Base-by-base conservation (phyloP, 2,888 invertebrate species). In the Callyntrura sp. region DNA sequence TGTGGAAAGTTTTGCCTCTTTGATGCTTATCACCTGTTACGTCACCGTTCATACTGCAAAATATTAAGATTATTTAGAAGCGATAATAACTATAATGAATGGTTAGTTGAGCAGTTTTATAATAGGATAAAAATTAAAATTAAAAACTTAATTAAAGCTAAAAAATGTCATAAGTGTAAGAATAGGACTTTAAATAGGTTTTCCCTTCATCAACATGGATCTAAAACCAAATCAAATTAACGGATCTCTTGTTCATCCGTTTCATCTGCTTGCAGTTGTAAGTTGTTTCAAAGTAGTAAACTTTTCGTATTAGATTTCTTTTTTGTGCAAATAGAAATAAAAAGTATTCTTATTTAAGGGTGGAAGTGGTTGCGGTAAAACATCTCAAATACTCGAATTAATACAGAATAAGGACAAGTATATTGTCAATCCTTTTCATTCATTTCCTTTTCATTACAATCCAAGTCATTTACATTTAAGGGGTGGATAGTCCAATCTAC, bases 351-450 rank as follows among this genome's bases (percentile, higher is more conserved):
- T n/a, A n/a, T n/a, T n/a, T 11, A 51, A 11, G 51, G 51, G 51
- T 11, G n/a, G 62, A 5, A 5, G 23, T n/a, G 62, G 62, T 9
- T 5, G 62, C n/a, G 62, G 62, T 0, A 23, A 62, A 25, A 62
- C 62, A 0, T 25, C 62, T 0, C 25, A 62, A 9, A 25, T 62
- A 11, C 25, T 62, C 0, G 25, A 62, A 0, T 14, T 62, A 5
- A 8, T 62, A 1, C 23, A 23, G 1, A 9, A n/a, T 5, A 62
- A 62, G 11, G 25, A 62, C 14, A n/a, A 23, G 25, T 6, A 23
- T 25, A 62, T 62, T n/a, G 62, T 62, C 8, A 62, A 62, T 12
- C 25, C 62, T n/a, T n/a, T n/a, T n/a, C n/a, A n/a, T n/a, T n/a
- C n/a, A n/a, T n/a, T n/a, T n/a, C n/a, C n/a, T n/a, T n/a, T n/a